Percentiles rank a stretch among this genome's conserved stretches.
These are phyloP conservation scores for Drosophila sucinea DNA, from an alignment of 1,140 invertebrate genomes.

Conservation along the genomic window DNA sequence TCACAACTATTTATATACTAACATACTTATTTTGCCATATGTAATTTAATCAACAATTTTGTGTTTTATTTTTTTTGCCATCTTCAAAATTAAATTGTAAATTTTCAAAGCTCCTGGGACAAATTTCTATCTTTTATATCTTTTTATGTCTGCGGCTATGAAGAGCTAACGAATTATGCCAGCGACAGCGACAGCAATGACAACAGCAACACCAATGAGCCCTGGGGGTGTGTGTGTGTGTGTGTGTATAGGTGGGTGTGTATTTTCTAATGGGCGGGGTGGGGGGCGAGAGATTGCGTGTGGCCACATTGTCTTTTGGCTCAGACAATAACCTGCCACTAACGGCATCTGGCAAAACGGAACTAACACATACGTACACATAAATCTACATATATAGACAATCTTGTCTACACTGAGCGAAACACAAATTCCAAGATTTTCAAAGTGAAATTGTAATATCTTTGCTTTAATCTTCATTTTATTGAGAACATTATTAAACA, in stretches of 20 bases:
- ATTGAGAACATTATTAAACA: too few relatives aligned
- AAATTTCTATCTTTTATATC: slow-evolving; percentile 76
- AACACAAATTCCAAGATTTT: neutral
- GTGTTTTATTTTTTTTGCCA: slow-evolving; percentile 26
- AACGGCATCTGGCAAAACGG: slow-evolving; percentile 50
- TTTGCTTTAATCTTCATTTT: too few relatives aligned
- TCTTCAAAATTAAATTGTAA: slow-evolving; percentile 77
- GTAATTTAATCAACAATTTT: slow-evolving; percentile 12
- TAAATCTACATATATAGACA: slow-evolving; percentile 16
- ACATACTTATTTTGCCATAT: too few relatives aligned
- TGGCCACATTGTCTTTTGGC: slow-evolving; percentile 56
- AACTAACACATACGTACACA: slow-evolving; percentile 26
- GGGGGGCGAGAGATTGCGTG: slow-evolving; percentile 21
- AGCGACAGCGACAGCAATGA: slow-evolving; percentile 18
- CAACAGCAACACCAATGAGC: slow-evolving; percentile 17
- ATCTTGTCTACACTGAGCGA: neutral
- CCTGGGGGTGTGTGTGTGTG: slow-evolving; percentile 27
- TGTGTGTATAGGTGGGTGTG: slow-evolving; percentile 15
- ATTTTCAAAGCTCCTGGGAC: slow-evolving; percentile 72
- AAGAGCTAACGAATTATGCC: slow-evolving; percentile 66
- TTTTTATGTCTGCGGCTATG: slow-evolving; percentile 56
- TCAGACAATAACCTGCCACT: slow-evolving; percentile 40
- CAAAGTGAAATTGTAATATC: too few relatives aligned
- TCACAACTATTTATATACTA: too few relatives aligned
- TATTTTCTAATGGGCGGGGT: neutral